Evolutionary conservation across 2,888 invertebrate species (phyloP).

Genomic region (Steinernema hermaphroditum): DNA sequence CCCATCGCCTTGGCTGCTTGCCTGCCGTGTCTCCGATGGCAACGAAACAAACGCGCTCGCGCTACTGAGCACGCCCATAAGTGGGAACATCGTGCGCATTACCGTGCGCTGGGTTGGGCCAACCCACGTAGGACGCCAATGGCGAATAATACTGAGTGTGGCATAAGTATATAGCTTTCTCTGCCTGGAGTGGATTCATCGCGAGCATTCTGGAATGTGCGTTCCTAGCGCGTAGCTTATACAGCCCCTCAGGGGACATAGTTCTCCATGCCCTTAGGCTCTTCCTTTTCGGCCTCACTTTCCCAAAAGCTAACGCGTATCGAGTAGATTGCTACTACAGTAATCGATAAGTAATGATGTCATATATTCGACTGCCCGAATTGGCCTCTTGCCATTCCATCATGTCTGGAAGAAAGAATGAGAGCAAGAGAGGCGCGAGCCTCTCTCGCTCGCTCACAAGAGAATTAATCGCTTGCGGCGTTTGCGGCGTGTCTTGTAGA

Average conservation of each 20-base stretch:
- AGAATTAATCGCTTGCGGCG: constrained; percentile 31
- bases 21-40: constrained; percentile 30
- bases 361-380: constrained; percentile 20
- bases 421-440: constrained; percentile 28
- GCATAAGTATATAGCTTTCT: constrained; percentile 26
- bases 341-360: constrained; percentile 31
- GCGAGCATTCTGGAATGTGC: constrained; percentile 17
- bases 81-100: constrained; percentile 27
- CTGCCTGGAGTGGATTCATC: constrained; percentile 9
- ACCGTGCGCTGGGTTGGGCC: constrained; percentile 18
- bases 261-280: constrained; percentile 31
- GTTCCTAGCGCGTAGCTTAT: constrained; percentile 12
- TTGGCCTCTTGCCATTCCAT: constrained; percentile 30
- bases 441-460: not conserved
- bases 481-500: constrained; percentile 31
- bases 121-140: constrained; percentile 24
- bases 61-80: constrained; percentile 31
- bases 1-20: constrained; percentile 31
- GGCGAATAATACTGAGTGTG: constrained; percentile 29
- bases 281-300: not conserved
- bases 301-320: constrained; percentile 20
- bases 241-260: constrained; percentile 22
- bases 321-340: constrained; percentile 31
- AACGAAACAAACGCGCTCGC: constrained; percentile 23
- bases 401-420: constrained; percentile 31